Conservation (phyloP, 2,113 vertebrate genomes). For the Xenopus borealis region DNA sequence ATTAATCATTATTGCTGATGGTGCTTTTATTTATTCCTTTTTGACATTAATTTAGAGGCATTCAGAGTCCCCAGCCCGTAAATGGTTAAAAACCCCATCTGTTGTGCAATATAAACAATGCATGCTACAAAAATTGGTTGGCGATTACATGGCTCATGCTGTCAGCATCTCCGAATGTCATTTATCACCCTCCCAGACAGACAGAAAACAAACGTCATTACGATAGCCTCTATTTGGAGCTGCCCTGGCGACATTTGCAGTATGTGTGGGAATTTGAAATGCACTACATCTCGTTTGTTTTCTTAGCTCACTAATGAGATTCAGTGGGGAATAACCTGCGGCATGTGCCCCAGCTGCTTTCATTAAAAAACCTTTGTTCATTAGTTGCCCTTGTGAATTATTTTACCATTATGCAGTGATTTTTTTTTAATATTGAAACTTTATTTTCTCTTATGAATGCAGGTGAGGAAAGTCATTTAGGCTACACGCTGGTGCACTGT, state of each 20-base stretch:
- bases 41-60: too few species aligned
- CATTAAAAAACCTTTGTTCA: conserved; percentile 33
- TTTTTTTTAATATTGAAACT: conserved; percentile 11
- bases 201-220: conserved; percentile 47
- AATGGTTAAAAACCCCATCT: conserved; percentile 37
- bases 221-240: conserved; percentile 37
- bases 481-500: neutral
- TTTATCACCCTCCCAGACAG: conserved; percentile 46
- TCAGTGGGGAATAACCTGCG: conserved; percentile 38
- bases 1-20: too few species aligned
- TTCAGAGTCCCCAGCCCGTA: too few species aligned
- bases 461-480: neutral
- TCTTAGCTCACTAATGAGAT: conserved; percentile 30
- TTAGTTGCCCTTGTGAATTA: conserved; percentile 18
- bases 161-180: conserved; percentile 45
- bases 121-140: conserved; percentile 35
- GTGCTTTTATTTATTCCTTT: too few species aligned
- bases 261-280: conserved; percentile 43
- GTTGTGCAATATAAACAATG: conserved; percentile 41
- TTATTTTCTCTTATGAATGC: neutral
- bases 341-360: conserved; percentile 28
- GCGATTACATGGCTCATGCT: conserved; percentile 41
- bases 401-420: neutral
- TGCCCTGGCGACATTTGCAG: conserved; percentile 40
- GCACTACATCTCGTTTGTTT: conserved; percentile 34